phyloP scores from a whole-genome alignment of 2,888 invertebrate species.

The Gerris lacustris region DNA sequence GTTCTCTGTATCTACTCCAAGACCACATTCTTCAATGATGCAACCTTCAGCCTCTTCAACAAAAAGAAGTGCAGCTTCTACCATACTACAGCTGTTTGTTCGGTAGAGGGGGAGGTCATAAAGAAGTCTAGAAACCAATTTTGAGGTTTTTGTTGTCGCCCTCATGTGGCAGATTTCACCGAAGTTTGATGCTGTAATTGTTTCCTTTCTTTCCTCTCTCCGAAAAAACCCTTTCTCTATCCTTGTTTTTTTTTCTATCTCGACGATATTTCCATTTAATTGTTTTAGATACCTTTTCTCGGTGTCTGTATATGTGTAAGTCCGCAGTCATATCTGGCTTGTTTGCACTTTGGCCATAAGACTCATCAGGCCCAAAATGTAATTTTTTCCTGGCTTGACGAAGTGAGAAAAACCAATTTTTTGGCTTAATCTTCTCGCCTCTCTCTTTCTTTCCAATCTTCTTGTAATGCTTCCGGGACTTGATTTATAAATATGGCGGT shows the following conservation, averaged over 20 bases:
- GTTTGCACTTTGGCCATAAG: neutral
- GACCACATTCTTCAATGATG: neutral
- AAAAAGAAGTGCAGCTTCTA: neutral
- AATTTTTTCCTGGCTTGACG: neutral
- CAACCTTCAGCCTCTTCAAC: neutral
- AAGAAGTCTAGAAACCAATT: neutral
- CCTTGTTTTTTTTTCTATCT: neutral
- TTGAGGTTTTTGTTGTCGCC: neutral
- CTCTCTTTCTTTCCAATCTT: neutral
- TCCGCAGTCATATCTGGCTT: neutral
- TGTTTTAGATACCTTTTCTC: too few relatives aligned
- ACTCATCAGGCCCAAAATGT: neutral
- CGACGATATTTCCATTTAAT: too few relatives aligned
- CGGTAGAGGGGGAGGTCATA: neutral
- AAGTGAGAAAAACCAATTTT: neutral
- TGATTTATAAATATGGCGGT: conserved; percentile 10
- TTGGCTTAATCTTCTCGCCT: neutral
- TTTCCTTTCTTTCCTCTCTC: neutral
- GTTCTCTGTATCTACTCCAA: neutral
- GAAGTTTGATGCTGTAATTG: neutral
- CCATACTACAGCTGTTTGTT: neutral
- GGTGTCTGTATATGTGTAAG: too few relatives aligned
- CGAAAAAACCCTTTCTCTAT: neutral
- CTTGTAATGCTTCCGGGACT: conserved; percentile 13
- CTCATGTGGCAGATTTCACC: neutral